Evolutionary conservation across 2,113 vertebrate genomes (phyloP).

Genomic region (Microtus richardsoni): DNA sequence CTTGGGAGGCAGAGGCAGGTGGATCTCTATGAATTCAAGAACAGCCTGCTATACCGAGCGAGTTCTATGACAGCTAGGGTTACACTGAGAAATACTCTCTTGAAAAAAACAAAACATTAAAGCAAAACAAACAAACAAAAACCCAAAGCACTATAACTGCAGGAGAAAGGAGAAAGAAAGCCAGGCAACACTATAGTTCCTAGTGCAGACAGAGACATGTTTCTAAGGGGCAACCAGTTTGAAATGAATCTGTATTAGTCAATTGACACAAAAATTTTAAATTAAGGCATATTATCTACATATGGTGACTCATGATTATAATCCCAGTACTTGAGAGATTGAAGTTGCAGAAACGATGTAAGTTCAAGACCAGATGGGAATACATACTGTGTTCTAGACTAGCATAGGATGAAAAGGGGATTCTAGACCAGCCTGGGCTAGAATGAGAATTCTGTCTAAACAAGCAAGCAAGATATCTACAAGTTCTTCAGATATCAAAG

Average conservation of each 20-base stretch:
- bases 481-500: background rate
- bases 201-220: background rate
- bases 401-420: background rate
- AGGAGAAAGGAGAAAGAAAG: background rate
- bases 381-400: background rate
- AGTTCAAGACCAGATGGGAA: background rate
- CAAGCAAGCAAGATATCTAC: background rate
- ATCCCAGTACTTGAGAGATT: background rate
- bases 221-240: constrained; percentile 2
- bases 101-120: background rate
- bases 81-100: background rate
- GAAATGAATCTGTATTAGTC: constrained; percentile 41
- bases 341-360: background rate
- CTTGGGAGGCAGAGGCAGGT: background rate
- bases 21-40: too few relatives aligned
- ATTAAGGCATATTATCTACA: background rate
- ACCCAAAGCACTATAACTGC: background rate
- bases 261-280: constrained; percentile 21
- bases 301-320: background rate
- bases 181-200: background rate
- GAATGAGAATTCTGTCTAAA: background rate
- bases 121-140: background rate
- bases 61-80: background rate
- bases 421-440: background rate
- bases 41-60: background rate